Evolutionary conservation across 2,888 invertebrate genomes (phyloP), one percentile per base, ranked within the genome.

Genomic region (Nymphalis c-album): DNA sequence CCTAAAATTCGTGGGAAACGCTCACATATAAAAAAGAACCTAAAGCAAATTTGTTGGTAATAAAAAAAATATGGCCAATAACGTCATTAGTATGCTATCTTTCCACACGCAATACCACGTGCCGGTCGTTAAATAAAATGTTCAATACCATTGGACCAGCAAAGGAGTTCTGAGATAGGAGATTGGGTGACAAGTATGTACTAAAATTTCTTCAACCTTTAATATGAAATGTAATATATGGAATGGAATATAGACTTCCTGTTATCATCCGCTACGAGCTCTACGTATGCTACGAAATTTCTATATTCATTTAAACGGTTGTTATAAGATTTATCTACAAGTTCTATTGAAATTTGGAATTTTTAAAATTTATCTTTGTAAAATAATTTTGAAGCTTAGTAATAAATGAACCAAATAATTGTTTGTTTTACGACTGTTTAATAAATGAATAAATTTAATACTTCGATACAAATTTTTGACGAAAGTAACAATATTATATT

Each of bases 181-280:
- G 77, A 85, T 84, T 78, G 81, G 81, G 86, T 87, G 86, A 83
- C 83, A 85, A 89, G 82, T 83, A 80, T 79, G 77, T 80, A 74
- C 79, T 77, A 78, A 82, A 83, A 78, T 80, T 80, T 57, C 4
- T 55, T 55, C 53, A 17, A 53, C 75, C 75, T 80, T 77, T 78
- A 81, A 83, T 74, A 81, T 61, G 17, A 48, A 47, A 78, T 81
- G 78, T 76, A 66, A 80, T 40, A 64, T 68, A 48, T 35, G 46
- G 47, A 78, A 80, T 82, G 80, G 76, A 83, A 79, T 79, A 80
- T 73, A 75, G 76, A 78, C 78, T 3, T 80, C 78, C 80, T 79
- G 80, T 80, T 84, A 80, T 82, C 78, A 82, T 82, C 73, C 62
- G 72, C 74, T 74, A 72, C 72, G 66, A 64, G 55, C 58, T 64